Evolutionary conservation across 2,888 invertebrate genomes (phyloP), one percentile per base, ranked within the genome.

Genomic region (Xestia sexstrigata): DNA sequence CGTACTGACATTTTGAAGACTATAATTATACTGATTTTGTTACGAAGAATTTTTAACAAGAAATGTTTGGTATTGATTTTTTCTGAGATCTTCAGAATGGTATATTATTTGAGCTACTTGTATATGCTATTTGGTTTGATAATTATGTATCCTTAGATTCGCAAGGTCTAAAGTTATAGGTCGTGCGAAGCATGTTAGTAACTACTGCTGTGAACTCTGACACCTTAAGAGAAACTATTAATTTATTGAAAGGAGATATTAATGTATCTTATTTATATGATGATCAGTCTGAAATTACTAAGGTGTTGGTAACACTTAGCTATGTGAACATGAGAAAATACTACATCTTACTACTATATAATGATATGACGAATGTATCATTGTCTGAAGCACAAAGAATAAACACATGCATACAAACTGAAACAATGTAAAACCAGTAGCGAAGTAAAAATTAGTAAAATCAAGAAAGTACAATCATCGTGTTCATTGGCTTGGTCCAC

Each of bases 391-490:
- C 23, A 30, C 3, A 15, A 60, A 23, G 0, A 68, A 35, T 84
- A 58, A 78, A 81, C 49, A 42, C 20, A 65, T 71, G 39, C 42
- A 60, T 52, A 74, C 55, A 42, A 84, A 69, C 52, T 60, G 26
- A 75, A 74, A 66, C 55, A 86, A 76, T 60, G 70, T 71, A 75
- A 70, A 75, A 73, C 74, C 17, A 78, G 72, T 67, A 68, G 70
- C 76, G 5, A 65, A 62, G 45, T 67, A 76, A 80, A 78, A 85
- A 78, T 85, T 73, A 35, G 85, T 72, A 76, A 78, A 83, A 78
- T 78, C 78, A 87, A 85, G 91, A 92, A 92, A 91, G 91, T 89
- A 83, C 83, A 88, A 90, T 89, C 88, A 89, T 83, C 89, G 89
- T 88, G 87, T 87, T 85, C 89, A 91, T 88, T 89, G 86, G 85